Conservation (phyloP, 1,140 invertebrate genomes). For the Drosophila rufa region DNA sequence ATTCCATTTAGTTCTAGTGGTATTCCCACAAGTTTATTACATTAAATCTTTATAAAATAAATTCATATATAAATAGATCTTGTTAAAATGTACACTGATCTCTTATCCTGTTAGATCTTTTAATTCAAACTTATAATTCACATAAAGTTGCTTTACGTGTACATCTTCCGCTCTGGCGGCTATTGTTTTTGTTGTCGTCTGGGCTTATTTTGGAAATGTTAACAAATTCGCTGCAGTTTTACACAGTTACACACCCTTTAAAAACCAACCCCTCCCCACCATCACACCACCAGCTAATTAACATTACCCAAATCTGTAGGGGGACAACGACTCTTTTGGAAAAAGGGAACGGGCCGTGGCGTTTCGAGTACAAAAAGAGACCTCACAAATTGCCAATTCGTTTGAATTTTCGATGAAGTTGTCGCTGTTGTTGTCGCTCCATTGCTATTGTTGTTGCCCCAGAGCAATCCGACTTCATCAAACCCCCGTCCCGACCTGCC, state of each 20-base stretch:
- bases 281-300: constrained; percentile 57
- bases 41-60: no score
- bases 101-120: background rate
- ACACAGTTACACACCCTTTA: constrained; percentile 20
- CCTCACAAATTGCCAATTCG: constrained; percentile 46
- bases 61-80: no score
- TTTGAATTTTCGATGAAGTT: constrained; percentile 45
- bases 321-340: background rate
- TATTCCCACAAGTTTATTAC: no score
- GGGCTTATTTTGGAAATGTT: constrained; percentile 49
- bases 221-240: constrained; percentile 70
- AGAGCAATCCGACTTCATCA: constrained; percentile 16
- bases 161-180: background rate
- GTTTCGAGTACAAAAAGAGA: constrained; percentile 5
- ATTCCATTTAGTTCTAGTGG: background rate
- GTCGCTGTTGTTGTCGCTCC: constrained; percentile 8
- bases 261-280: background rate
- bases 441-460: constrained; percentile 28
- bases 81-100: no score
- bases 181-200: constrained; percentile 21
- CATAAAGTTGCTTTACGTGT: background rate
- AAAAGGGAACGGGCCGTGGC: constrained; percentile 13
- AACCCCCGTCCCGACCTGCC: no score
- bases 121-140: background rate
- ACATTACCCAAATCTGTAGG: constrained; percentile 45